Evolutionary conservation across 2,888 invertebrate species (phyloP).

Genomic region (Phymatocera aterrima): DNA sequence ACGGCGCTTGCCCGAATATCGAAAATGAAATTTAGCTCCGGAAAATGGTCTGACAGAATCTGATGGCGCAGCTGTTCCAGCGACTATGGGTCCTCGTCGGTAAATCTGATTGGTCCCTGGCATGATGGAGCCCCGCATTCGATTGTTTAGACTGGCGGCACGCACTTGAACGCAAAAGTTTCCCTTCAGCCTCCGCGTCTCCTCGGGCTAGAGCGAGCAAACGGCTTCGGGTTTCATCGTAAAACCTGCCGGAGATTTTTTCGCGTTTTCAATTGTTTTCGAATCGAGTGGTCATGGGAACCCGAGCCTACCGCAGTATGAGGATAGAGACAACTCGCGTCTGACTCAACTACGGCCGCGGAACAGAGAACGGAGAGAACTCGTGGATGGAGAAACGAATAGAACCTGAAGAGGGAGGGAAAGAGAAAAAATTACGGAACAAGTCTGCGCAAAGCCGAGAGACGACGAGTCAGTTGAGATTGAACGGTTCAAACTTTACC

Average conservation of each 20-base stretch:
- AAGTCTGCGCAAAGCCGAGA: not conserved
- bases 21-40: no score
- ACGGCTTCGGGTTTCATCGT: constrained; percentile 66
- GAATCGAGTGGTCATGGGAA: constrained; percentile 57
- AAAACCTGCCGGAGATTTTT: constrained; percentile 60
- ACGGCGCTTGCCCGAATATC: no score
- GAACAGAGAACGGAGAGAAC: constrained; percentile 12
- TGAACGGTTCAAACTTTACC: not conserved
- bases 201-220: constrained; percentile 15
- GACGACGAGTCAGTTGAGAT: constrained; percentile 1
- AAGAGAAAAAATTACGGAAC: constrained; percentile 15
- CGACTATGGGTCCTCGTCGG: not conserved
- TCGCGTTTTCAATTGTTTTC: constrained; percentile 53
- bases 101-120: not conserved
- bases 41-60: no score
- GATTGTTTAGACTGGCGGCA: constrained; percentile 57
- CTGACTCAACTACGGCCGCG: not conserved
- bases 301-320: constrained; percentile 45
- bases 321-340: not conserved
- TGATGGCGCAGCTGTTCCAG: no score
- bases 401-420: constrained; percentile 1
- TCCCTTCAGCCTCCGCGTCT: constrained; percentile 46
- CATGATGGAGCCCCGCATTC: not conserved
- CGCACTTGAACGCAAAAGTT: constrained; percentile 56
- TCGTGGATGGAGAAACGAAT: constrained; percentile 13